Conservation (phyloP, 2,888 invertebrate species). For the Ecliptopera silaceata region DNA sequence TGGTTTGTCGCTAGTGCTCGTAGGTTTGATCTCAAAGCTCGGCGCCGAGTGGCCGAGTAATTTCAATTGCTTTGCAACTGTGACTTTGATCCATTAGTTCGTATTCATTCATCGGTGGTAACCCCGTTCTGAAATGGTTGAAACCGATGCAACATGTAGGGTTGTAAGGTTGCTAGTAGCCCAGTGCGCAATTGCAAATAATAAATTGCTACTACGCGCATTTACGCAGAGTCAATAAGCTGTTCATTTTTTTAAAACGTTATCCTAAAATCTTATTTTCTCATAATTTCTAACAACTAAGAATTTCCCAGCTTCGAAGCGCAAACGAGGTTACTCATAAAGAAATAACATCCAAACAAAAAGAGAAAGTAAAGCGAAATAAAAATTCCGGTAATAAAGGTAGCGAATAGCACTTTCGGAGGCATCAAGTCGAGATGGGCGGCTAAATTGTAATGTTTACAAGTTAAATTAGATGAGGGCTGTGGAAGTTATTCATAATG, state of each 20-base stretch:
- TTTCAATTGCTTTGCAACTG: slow-evolving; percentile 27
- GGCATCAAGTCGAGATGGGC: slow-evolving; percentile 71
- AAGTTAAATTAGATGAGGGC: slow-evolving; percentile 77
- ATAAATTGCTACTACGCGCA: background rate
- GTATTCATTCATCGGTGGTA: background rate
- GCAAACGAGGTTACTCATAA: slow-evolving; percentile 56
- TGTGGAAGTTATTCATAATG: slow-evolving; percentile 72
- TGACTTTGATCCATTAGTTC: slow-evolving; percentile 9
- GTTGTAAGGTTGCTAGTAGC: background rate
- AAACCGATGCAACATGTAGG: background rate
- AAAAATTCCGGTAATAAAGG: slow-evolving; percentile 66
- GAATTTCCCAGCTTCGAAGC: slow-evolving; percentile 31
- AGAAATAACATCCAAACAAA: slow-evolving; percentile 63
- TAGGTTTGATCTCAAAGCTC: slow-evolving; percentile 23
- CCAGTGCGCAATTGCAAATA: background rate
- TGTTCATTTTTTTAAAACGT: slow-evolving; percentile 8
- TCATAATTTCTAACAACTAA: slow-evolving; percentile 31
- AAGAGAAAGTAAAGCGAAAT: slow-evolving; percentile 58
- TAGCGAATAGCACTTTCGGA: slow-evolving; percentile 69
- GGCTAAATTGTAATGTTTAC: slow-evolving; percentile 78
- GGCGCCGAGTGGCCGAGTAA: slow-evolving; percentile 23
- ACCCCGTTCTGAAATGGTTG: slow-evolving; percentile 1
- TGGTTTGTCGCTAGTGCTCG: slow-evolving; percentile 6
- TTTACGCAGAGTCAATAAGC: too few species aligned
- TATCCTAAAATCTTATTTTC: slow-evolving; percentile 13